phyloP scores from a whole-genome alignment of 2,888 invertebrate species.

The Lottia scabra region DNA sequence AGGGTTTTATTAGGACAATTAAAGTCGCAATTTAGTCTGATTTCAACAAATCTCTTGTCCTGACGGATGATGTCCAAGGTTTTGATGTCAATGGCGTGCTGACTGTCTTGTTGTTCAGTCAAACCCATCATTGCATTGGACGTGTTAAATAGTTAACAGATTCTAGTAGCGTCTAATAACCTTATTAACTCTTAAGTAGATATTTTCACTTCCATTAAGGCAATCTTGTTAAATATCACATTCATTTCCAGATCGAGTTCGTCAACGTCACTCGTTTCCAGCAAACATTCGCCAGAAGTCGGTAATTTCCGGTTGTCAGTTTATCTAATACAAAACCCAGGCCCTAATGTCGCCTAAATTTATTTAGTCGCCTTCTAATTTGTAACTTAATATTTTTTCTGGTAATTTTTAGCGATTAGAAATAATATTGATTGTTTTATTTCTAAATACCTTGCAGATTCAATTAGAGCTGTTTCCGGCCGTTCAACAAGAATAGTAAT shows the following conservation, averaged over 20 bases:
- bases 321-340: slow-evolving; percentile 3
- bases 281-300: slow-evolving; percentile 5
- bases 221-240: background rate
- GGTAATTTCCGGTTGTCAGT: slow-evolving; percentile 6
- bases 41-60: background rate
- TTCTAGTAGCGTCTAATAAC: background rate
- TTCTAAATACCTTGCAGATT: slow-evolving; percentile 4
- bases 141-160: slow-evolving; percentile 1
- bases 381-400: background rate
- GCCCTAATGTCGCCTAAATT: slow-evolving; percentile 2
- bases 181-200: slow-evolving; percentile 1
- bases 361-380: slow-evolving; percentile 5
- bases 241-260: background rate
- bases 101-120: background rate
- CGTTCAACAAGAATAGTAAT: background rate
- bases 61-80: background rate
- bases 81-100: background rate
- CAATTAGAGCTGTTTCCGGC: slow-evolving; percentile 1
- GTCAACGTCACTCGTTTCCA: background rate
- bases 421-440: background rate
- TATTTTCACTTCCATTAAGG: slow-evolving; percentile 4
- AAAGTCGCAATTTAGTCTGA: too few relatives aligned
- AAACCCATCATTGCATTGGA: background rate
- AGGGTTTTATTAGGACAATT: too few relatives aligned
- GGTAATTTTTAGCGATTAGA: slow-evolving; percentile 1